Evolutionary conservation across 2,113 vertebrate species (phyloP), one percentile per base, ranked within the genome.

Genomic region (Prinia subflava): DNA sequence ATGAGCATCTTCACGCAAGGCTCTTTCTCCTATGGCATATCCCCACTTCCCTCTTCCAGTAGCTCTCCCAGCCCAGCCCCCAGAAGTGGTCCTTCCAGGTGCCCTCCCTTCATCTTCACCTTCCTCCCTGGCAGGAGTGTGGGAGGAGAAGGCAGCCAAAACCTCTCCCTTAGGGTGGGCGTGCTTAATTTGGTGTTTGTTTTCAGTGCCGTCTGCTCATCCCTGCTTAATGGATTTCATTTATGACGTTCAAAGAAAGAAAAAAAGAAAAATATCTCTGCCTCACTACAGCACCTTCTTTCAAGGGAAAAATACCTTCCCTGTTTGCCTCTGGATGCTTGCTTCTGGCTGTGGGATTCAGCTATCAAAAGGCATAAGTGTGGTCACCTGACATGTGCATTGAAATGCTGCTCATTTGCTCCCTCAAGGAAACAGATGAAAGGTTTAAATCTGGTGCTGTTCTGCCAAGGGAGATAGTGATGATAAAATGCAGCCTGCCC

Each of bases 181-280:
- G 57, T 90, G 75, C 83, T 83, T 95, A 92, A 96, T 96, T 90
- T 86, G 41, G 71, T 95, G 89, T 94, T 95, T 95, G 91, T 94
- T 96, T 95, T 92, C 91, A 83, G 63, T 88, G 71, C 80, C 0
- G 83, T 83, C 86, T 94, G 76, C 91, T 95, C 83, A 88, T 94
- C 89, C 60, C 71, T 92, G 53, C 73, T 92, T 95, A 94, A 90
- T 95, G 76, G 83, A 86, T 83, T 92, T 86, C 53, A 80, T 86
- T 80, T 94, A 56, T 95, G 93, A 90, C 0, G 16, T 76, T 93
- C 59, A 83, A 30, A 90, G 76, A 76, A 62, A 25, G 42, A 25
- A 30, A 71, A 62, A 57, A 37, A 31, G 6, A 74, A 4, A 44
- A 27, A 50, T 9, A 67, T 56, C 27, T 30, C 30, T 92, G 46